Conservation (phyloP, 2,888 invertebrate species). For the Tromatobia lineatoria region DNA sequence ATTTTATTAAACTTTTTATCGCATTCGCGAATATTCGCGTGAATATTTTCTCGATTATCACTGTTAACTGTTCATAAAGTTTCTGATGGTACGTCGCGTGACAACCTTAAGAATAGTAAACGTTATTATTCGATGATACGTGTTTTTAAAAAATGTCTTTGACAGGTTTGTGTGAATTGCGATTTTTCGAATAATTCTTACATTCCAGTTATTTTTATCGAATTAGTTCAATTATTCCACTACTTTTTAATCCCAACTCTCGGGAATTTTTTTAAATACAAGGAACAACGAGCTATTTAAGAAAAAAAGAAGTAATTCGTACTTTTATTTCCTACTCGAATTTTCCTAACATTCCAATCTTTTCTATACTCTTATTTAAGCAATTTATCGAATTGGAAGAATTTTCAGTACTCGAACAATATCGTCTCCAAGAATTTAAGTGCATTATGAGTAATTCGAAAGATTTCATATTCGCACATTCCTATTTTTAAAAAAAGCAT, state of each 20-base stretch:
- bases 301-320: no score
- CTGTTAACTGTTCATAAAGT: slow-evolving; percentile 65
- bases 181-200: background rate
- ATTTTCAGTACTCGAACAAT: no score
- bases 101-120: background rate
- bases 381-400: no score
- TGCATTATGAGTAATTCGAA: background rate
- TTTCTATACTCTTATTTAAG: no score
- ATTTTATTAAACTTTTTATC: slow-evolving; percentile 26
- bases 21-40: slow-evolving; percentile 23
- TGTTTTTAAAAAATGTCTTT: background rate
- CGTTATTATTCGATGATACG: slow-evolving; percentile 6
- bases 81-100: slow-evolving; percentile 3
- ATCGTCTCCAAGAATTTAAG: background rate
- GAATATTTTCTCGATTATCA: slow-evolving; percentile 58
- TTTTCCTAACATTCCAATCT: no score
- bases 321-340: no score
- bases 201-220: background rate
- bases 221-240: background rate
- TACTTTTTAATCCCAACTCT: no score
- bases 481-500: slow-evolving; percentile 26
- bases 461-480: background rate
- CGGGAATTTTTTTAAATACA: no score
- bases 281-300: no score
- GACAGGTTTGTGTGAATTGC: background rate